A percentile compares a stretch with the other conserved stretches of the same genome.
Conservation (phyloP, 2,113 vertebrate species). For the Tachycineta bicolor region DNA sequence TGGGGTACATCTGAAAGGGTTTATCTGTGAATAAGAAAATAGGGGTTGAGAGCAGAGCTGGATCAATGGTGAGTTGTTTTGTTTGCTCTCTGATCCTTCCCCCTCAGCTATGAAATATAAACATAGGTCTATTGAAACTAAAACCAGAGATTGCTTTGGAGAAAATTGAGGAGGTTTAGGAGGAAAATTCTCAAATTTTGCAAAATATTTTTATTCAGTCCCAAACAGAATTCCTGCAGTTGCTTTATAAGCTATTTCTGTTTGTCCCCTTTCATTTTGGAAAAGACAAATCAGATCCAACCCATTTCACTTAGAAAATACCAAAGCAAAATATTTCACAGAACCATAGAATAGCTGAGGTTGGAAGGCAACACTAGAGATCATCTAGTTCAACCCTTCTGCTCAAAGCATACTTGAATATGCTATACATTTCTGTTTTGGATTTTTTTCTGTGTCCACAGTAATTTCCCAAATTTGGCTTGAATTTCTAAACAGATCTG, state of each 20-base stretch:
- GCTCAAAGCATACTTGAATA: not conserved
- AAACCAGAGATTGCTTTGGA: not conserved
- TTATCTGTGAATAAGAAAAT: constrained; percentile 4
- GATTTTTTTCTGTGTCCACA: not conserved
- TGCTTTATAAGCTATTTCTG: constrained; percentile 8
- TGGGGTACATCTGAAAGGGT: not conserved
- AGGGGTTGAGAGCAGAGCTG: not conserved
- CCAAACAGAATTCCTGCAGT: not conserved
- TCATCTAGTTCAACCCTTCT: not conserved
- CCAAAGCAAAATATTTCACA: constrained; percentile 43
- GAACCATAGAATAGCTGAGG: constrained; percentile 40
- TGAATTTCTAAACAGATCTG: not conserved
- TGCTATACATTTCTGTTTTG: not conserved
- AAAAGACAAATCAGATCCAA: not conserved
- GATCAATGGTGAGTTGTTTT: constrained; percentile 26
- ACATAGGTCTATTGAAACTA: not conserved
- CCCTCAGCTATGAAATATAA: not conserved
- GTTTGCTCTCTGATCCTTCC: not conserved
- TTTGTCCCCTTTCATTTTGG: constrained; percentile 43
- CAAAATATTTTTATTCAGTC: not conserved
- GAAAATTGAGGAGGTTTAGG: not conserved
- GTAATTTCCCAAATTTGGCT: not conserved
- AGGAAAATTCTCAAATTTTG: not conserved
- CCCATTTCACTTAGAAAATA: constrained; percentile 44
- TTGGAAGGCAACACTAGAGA: not conserved